Evolutionary conservation across 2,797 vertebrate genomes (phyloP), one percentile per base, ranked within the genome.

Genomic region (Aeoliscus strigatus): DNA sequence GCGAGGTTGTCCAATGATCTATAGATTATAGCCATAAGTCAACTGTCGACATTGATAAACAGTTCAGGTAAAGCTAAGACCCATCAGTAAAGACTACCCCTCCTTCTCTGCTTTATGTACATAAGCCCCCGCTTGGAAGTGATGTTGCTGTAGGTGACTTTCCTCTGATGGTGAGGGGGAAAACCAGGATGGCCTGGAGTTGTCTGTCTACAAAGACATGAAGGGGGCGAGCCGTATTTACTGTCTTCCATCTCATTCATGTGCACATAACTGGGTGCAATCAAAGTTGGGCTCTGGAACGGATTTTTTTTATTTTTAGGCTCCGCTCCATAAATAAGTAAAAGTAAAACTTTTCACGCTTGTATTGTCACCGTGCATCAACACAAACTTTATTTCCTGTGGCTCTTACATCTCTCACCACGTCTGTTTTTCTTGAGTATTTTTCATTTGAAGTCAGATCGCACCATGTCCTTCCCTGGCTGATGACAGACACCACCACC

Each of bases 11-110:
- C n/a, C n/a, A n/a, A n/a, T n/a, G n/a, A n/a, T n/a, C n/a, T n/a
- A n/a, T n/a, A n/a, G n/a, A n/a, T n/a, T n/a, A n/a, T n/a, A n/a
- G n/a, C n/a, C n/a, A n/a, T n/a, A n/a, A n/a, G n/a, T n/a, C n/a
- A n/a, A n/a, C n/a, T n/a, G n/a, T n/a, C n/a, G n/a, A n/a, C n/a
- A n/a, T n/a, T n/a, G n/a, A n/a, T n/a, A n/a, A n/a, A n/a, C n/a
- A n/a, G n/a, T n/a, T n/a, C n/a, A n/a, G n/a, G 72, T 79, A 83
- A 84, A 86, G 84, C 81, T 45, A 79, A 69, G 76, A n/a, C n/a
- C n/a, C n/a, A n/a, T n/a, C n/a, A n/a, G n/a, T n/a, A n/a, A n/a
- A n/a, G n/a, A n/a, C n/a, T n/a, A n/a, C n/a, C 60, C 61, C 64
- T 64, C 62, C 35, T 70, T 53, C 50, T 40, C 70, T 70, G 27